Evolutionary conservation across 2,797 vertebrate genomes (phyloP).

Genomic region (Eulemur mongoz): DNA sequence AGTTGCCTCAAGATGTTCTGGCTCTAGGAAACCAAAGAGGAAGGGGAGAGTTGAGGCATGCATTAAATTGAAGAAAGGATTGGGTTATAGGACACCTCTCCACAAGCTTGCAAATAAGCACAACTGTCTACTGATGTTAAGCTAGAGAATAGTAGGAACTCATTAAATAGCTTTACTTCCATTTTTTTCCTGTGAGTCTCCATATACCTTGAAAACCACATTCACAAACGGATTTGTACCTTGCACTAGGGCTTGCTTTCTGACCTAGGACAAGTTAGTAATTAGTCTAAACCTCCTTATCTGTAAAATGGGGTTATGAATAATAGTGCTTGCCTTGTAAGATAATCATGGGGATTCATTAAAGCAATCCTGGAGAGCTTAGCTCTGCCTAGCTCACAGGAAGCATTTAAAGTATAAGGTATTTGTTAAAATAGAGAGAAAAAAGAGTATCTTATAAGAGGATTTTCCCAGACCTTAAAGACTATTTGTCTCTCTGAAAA

Average conservation of each 20-base stretch:
- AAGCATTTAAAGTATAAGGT: constrained; percentile 23
- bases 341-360: not conserved
- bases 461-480: not conserved
- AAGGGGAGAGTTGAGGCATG: not conserved
- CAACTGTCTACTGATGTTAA: not conserved
- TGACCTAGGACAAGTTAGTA: not conserved
- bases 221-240: not conserved
- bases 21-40: not conserved
- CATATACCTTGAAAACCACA: not conserved
- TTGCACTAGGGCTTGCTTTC: not conserved
- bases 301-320: not conserved
- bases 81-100: not conserved
- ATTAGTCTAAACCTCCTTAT: not conserved
- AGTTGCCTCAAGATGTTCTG: not conserved
- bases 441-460: not conserved
- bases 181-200: not conserved
- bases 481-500: not conserved
- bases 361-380: not conserved
- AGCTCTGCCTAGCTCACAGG: not conserved
- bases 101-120: not conserved
- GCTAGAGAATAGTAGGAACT: not conserved
- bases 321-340: not conserved
- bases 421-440: not conserved
- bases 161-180: not conserved
- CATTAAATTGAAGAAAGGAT: not conserved